Conservation (phyloP, 2,888 invertebrate species). For the Euclidia mi region DNA sequence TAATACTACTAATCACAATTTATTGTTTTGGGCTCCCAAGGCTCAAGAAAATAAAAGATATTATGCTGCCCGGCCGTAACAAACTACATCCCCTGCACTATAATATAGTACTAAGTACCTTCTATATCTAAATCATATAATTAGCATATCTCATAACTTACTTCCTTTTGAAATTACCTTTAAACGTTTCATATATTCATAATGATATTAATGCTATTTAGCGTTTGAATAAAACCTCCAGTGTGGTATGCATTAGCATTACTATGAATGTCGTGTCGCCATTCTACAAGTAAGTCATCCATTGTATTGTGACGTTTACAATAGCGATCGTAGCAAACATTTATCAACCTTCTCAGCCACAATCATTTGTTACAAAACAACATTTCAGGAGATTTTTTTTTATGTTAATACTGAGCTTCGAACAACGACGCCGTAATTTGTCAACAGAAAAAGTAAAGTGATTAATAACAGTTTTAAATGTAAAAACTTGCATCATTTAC, state of each 20-base stretch:
- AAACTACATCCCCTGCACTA: slow-evolving; percentile 8
- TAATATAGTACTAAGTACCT: slow-evolving; percentile 1
- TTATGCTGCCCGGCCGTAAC: slow-evolving; percentile 8
- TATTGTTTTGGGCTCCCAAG: slow-evolving; percentile 14
- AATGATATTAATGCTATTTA: slow-evolving; percentile 22
- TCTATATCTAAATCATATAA: slow-evolving; percentile 1
- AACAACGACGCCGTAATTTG: slow-evolving; percentile 65
- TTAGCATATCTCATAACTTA: slow-evolving; percentile 9
- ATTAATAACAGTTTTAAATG: slow-evolving; percentile 86
- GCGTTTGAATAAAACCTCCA: background rate
- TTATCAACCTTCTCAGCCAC: slow-evolving; percentile 29
- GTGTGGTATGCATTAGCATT: slow-evolving; percentile 47
- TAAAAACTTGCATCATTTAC: slow-evolving; percentile 88
- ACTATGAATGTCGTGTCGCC: slow-evolving; percentile 41
- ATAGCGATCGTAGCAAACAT: slow-evolving; percentile 39
- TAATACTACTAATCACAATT: slow-evolving; percentile 16
- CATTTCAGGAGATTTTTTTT: slow-evolving; percentile 34
- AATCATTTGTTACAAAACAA: slow-evolving; percentile 43
- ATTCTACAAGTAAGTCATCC: slow-evolving; percentile 37
- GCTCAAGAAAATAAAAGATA: slow-evolving; percentile 12
- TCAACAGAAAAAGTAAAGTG: slow-evolving; percentile 74
- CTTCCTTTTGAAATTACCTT: slow-evolving; percentile 12
- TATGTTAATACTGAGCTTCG: slow-evolving; percentile 40
- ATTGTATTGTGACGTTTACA: slow-evolving; percentile 40
- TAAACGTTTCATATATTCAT: background rate